phyloP scores from a whole-genome alignment of 1,140 invertebrate species.

The Drosophila hydei region DNA sequence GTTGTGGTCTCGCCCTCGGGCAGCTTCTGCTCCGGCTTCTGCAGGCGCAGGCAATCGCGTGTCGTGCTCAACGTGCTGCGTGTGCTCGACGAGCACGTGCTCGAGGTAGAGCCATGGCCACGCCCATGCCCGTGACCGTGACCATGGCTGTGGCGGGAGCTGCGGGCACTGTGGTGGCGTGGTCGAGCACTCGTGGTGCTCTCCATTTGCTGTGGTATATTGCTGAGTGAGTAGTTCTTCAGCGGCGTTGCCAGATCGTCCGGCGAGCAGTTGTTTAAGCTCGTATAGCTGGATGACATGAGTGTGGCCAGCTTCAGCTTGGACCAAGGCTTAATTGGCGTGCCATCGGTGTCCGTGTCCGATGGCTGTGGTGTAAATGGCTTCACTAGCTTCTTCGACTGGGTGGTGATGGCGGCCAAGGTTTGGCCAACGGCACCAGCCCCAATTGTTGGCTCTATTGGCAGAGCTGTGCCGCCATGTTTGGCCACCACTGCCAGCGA shows the following conservation, averaged over 20 bases:
- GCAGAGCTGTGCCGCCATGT: conserved; percentile 19
- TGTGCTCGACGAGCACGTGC: conserved; percentile 45
- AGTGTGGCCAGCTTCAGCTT: conserved; percentile 82
- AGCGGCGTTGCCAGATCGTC: conserved; percentile 62
- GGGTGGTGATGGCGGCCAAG: conserved; percentile 40
- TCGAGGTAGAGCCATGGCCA: conserved; percentile 41
- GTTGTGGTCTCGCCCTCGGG: conserved; percentile 39
- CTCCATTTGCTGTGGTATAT: conserved; percentile 71
- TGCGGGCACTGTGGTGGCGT: conserved; percentile 59
- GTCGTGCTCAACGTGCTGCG: conserved; percentile 33
- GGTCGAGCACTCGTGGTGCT: conserved; percentile 21
- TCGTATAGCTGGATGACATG: conserved; percentile 80
- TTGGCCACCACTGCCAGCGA: conserved; percentile 62
- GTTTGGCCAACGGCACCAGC: neutral
- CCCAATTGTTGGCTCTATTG: neutral
- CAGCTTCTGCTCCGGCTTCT: conserved; percentile 63
- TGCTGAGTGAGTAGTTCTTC: conserved; percentile 75
- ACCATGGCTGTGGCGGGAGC: conserved; percentile 36
- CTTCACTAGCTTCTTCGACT: conserved; percentile 36
- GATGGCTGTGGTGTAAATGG: conserved; percentile 54
- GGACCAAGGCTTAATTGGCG: conserved; percentile 82
- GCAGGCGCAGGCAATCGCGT: conserved; percentile 53
- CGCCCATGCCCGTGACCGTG: conserved; percentile 24
- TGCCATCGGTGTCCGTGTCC: conserved; percentile 75
- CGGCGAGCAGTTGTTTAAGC: conserved; percentile 72